These are phyloP conservation scores for Chiloscyllium punctatum DNA, from an alignment of 2,797 vertebrate species.

Conservation along the genomic window DNA sequence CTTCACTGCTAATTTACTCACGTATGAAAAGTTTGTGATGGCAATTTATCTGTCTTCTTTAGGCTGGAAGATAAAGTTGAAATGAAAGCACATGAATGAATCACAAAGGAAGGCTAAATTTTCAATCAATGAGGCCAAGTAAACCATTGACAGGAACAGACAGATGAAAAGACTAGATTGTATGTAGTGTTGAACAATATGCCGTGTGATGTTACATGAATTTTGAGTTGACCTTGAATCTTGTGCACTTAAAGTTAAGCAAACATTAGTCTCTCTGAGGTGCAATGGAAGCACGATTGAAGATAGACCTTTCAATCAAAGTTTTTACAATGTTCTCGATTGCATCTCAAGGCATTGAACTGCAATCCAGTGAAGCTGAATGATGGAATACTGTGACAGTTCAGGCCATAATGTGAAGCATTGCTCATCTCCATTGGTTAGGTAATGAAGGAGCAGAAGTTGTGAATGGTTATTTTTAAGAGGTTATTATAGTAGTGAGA, in stretches of 20 bases:
- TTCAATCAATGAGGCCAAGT: not conserved
- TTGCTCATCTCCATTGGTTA: not conserved
- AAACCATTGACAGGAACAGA: not conserved
- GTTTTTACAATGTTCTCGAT: not conserved
- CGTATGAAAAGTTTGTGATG: no score
- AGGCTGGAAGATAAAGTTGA: not conserved
- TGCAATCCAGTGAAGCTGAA: not conserved
- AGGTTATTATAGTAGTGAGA: not conserved
- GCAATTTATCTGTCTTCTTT: not conserved
- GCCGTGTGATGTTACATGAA: not conserved
- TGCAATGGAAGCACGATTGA: not conserved
- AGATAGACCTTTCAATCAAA: not conserved
- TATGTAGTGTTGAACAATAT: not conserved
- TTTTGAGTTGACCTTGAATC: not conserved
- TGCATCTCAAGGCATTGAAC: not conserved
- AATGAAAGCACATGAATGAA: not conserved
- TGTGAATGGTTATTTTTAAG: not conserved
- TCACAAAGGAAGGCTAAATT: not conserved
- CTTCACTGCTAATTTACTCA: no score
- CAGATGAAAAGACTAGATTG: not conserved
- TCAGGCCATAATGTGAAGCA: not conserved
- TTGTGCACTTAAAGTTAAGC: not conserved
- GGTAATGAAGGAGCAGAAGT: not conserved
- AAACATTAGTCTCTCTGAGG: not conserved
- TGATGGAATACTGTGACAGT: not conserved